Conservation (phyloP, 2,888 invertebrate species). For the Drosophila parthenogenetica region DNA sequence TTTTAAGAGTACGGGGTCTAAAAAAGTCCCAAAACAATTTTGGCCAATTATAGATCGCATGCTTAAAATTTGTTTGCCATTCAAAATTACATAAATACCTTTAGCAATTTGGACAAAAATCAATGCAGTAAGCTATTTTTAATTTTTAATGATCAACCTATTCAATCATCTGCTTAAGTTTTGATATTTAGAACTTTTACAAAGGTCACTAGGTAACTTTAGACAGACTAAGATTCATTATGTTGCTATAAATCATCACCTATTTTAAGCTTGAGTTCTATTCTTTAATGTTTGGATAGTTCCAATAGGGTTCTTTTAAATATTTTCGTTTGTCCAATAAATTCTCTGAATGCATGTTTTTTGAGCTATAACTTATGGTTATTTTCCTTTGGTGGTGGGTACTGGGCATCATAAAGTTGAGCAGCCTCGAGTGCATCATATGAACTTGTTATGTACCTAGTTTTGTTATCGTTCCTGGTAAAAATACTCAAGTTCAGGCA, state of each 20-base stretch:
- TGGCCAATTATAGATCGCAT: slow-evolving; percentile 15
- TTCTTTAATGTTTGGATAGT: neutral
- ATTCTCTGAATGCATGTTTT: slow-evolving; percentile 4
- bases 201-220: slow-evolving; percentile 2
- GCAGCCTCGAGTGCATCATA: slow-evolving; percentile 17
- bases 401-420: slow-evolving; percentile 37
- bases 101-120: neutral
- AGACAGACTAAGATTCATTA: neutral
- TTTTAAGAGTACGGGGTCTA: no score
- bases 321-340: no score
- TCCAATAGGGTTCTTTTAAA: no score
- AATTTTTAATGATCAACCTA: slow-evolving; percentile 5
- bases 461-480: slow-evolving; percentile 62
- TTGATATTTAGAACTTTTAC: slow-evolving; percentile 11
- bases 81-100: slow-evolving; percentile 10
- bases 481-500: slow-evolving; percentile 49
- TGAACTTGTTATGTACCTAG: slow-evolving; percentile 49
- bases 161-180: slow-evolving; percentile 4
- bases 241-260: neutral
- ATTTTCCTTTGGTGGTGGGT: neutral
- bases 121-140: slow-evolving; percentile 10
- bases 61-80: slow-evolving; percentile 1
- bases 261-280: neutral
- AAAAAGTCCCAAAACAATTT: neutral
- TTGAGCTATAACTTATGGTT: neutral